Conservation (phyloP, 2,113 vertebrate species). For the Hyaena hyaena region DNA sequence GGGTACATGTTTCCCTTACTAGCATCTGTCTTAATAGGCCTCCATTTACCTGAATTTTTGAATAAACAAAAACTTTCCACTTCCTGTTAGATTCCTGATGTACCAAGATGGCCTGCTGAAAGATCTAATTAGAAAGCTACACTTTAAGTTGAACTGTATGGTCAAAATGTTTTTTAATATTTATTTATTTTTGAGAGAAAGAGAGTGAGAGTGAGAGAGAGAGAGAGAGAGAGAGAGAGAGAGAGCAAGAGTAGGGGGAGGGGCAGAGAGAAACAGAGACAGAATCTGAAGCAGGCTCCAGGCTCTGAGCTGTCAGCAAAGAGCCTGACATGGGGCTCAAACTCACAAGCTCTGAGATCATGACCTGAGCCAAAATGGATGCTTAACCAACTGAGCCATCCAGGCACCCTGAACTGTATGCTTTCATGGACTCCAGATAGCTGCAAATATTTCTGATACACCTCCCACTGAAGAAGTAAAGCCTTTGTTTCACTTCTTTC, state of each 20-base stretch:
- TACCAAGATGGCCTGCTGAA: not conserved
- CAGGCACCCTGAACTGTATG: not conserved
- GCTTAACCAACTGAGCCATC: too few species aligned
- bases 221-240: too few species aligned
- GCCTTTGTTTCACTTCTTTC: not conserved
- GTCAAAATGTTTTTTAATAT: not conserved
- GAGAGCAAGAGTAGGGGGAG: too few species aligned
- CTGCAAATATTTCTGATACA: not conserved
- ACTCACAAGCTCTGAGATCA: too few species aligned
- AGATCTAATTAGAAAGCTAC: not conserved
- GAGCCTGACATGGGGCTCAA: too few species aligned
- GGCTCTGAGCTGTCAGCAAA: too few species aligned
- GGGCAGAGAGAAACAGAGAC: too few species aligned
- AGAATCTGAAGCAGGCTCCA: too few species aligned
- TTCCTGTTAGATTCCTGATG: not conserved
- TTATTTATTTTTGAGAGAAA: too few species aligned
- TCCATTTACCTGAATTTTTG: not conserved
- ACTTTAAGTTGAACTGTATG: not conserved
- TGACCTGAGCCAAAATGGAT: too few species aligned
- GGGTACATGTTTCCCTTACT: not conserved
- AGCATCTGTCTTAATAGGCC: not conserved
- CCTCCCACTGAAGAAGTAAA: not conserved
- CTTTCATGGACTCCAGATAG: not conserved
- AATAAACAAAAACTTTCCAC: not conserved
- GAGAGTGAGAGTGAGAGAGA: too few species aligned